phyloP scores from a whole-genome alignment of 2,797 vertebrate species.

The Urophycis tenuis region DNA sequence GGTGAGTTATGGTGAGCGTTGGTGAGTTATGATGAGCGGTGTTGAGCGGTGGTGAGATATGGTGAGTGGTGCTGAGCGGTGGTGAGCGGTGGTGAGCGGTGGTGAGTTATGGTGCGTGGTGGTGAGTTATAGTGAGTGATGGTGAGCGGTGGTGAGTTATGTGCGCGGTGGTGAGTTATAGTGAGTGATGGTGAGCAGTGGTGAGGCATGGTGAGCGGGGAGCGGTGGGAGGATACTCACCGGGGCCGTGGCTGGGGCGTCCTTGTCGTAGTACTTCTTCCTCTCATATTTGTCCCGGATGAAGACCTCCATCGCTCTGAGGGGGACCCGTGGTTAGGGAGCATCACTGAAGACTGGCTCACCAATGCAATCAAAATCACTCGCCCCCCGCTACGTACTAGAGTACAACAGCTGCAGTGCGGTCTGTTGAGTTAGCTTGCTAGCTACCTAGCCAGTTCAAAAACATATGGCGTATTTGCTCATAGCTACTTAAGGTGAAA shows the following conservation, averaged over 20 bases:
- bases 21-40: too few species aligned
- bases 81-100: too few species aligned
- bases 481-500: neutral
- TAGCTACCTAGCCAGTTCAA: neutral
- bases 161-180: too few species aligned
- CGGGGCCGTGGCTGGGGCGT: slow-evolving; percentile 69
- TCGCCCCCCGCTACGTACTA: neutral
- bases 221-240: slow-evolving; percentile 72
- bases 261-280: slow-evolving; percentile 95
- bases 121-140: too few species aligned
- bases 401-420: neutral
- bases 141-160: too few species aligned
- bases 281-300: slow-evolving; percentile 99
- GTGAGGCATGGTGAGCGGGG: neutral
- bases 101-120: too few species aligned
- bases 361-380: neutral
- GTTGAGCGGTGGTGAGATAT: too few species aligned
- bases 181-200: too few species aligned
- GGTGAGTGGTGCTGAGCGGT: too few species aligned
- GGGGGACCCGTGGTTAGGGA: slow-evolving; percentile 70
- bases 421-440: neutral
- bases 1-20: too few species aligned
- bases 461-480: neutral
- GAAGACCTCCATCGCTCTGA: slow-evolving; percentile 98
- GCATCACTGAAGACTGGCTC: neutral